A percentile compares a stretch with the other conserved stretches of the same genome.
These are phyloP conservation scores for Clamator glandarius DNA, from an alignment of 2,797 vertebrate species.

Conservation along the genomic window DNA sequence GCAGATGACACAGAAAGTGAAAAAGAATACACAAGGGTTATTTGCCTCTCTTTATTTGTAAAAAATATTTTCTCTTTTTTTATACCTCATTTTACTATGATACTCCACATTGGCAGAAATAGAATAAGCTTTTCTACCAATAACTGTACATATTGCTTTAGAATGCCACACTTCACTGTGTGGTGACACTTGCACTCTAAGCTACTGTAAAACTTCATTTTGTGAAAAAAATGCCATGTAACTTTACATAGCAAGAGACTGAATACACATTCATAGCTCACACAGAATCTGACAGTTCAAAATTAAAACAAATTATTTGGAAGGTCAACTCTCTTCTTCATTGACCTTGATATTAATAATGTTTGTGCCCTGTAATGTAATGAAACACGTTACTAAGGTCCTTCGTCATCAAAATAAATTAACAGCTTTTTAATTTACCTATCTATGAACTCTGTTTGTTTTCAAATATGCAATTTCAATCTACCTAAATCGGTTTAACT, in stretches of 20 bases:
- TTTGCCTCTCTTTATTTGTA: background rate
- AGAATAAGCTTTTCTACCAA: constrained; percentile 5
- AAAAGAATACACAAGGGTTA: background rate
- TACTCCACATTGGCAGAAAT: constrained; percentile 9
- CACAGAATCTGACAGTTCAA: constrained; percentile 54
- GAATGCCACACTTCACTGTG: background rate
- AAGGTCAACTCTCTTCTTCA: constrained; percentile 30
- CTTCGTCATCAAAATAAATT: constrained; percentile 55
- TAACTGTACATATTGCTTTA: constrained; percentile 43
- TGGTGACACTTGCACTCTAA: constrained; percentile 31
- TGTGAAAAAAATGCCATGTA: constrained; percentile 58
- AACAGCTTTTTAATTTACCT: constrained; percentile 68
- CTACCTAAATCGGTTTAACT: constrained; percentile 69
- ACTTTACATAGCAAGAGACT: constrained; percentile 37
- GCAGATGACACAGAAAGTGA: background rate
- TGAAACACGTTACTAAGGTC: constrained; percentile 4
- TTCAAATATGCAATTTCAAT: constrained; percentile 69
- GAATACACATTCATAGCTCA: constrained; percentile 43
- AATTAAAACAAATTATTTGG: constrained; percentile 64
- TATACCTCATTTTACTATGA: background rate
- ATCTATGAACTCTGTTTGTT: constrained; percentile 65
- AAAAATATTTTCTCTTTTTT: constrained; percentile 28
- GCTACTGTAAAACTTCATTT: constrained; percentile 54
- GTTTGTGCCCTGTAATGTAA: constrained; percentile 60
- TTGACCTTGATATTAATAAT: constrained; percentile 59